Evolutionary conservation across 2,888 invertebrate genomes (phyloP).

Genomic region (Anorthoa munda): DNA sequence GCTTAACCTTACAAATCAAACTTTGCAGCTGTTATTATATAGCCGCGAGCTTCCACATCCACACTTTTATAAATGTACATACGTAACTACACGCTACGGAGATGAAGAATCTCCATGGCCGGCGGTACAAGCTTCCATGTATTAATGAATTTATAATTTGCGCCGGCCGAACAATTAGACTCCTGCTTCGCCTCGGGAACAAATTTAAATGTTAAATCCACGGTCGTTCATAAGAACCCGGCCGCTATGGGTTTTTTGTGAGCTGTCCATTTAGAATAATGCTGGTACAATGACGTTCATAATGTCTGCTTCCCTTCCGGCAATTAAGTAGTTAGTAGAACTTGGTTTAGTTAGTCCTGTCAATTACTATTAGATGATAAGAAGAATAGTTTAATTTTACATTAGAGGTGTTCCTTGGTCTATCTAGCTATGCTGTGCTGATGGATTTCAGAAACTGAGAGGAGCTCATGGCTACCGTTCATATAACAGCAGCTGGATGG

Average conservation of each 20-base stretch:
- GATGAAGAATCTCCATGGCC: conserved; percentile 74
- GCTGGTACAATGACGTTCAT: conserved; percentile 54
- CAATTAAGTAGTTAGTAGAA: conserved; percentile 59
- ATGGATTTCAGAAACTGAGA: too few species aligned
- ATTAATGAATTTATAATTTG: conserved; percentile 88
- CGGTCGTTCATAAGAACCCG: conserved; percentile 74
- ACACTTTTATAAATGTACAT: conserved; percentile 12
- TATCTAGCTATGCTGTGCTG: neutral
- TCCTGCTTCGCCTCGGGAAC: conserved; percentile 79
- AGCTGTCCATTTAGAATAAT: conserved; percentile 63
- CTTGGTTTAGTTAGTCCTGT: conserved; percentile 45
- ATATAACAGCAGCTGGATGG: too few species aligned
- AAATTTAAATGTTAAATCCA: conserved; percentile 82
- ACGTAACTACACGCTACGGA: conserved; percentile 25
- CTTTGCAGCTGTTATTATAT: neutral
- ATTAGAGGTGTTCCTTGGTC: conserved; percentile 24
- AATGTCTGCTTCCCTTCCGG: conserved; percentile 66
- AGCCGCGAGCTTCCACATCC: conserved; percentile 5
- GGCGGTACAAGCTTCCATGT: conserved; percentile 68
- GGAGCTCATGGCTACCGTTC: too few species aligned
- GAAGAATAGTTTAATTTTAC: conserved; percentile 46
- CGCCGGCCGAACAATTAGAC: conserved; percentile 80
- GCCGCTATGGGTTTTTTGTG: conserved; percentile 72
- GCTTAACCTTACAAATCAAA: neutral
- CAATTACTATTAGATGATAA: conserved; percentile 47